Base-by-base conservation (phyloP, 1,140 invertebrate species). In the Drosophila mayri region DNA sequence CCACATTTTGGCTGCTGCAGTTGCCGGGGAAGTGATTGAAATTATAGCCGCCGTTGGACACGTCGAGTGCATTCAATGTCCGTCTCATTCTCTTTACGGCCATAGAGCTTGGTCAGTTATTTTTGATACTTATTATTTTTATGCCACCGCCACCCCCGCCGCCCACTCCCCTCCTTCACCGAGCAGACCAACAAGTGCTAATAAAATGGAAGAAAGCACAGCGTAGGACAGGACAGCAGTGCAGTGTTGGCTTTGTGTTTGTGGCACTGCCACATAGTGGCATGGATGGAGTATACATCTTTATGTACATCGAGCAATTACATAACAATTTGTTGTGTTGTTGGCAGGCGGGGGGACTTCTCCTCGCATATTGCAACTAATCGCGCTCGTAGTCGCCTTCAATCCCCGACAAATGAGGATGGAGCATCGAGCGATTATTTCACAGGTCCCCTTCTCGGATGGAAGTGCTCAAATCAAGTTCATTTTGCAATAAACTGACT, bases 51-150 rank as follows among this genome's bases (percentile, higher is more conserved):
- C 78, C 71, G 66, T 75, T 68, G 73, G 64, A 66, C 67, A 67
- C 61, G 72, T 61, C 67, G 61, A 79, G 64, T 83, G 72, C 84
- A 88, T 88, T 88, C 77, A 79, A 80, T 76, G 73, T 40, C 64
- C 40, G 57, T 50, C 63, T 57, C 38, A 65, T 67, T 55, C 71
- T 64, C 43, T 73, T 55, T 73, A 54, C 66, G 44, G 60, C 49
- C 77, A 80, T 54, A 68, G 67, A 76, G 67, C 50, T 73, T 73
- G 66, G 79, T 82, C 83, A 72, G 79, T 82, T 86, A 83, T 82
- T 76, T 79, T 73, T 73, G 74, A 74, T 81, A 77, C 70, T 79
- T 83, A 79, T 83, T 85, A 79, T 86, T 79, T 86, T 85, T 71
- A 72, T 76, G 46, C 52, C 71, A 62, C 49, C 16, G 20, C 30